Evolutionary conservation across 2,113 vertebrate genomes (phyloP).

Genomic region (Vanacampus margaritifer): DNA sequence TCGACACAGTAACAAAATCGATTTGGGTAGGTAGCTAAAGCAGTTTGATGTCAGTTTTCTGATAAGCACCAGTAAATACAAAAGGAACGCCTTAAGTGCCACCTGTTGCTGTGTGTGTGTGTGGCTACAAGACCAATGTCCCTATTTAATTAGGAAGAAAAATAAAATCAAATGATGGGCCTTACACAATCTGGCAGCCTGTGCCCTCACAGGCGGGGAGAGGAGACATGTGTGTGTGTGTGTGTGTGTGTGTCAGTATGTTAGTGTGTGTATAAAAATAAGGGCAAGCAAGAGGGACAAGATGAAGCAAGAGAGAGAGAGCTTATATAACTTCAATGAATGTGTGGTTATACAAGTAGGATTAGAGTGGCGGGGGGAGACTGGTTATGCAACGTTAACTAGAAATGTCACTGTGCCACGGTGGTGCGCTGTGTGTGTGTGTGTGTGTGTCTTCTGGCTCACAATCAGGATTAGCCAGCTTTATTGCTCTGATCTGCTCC

Average conservation of each 20-base stretch:
- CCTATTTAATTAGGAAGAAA: slow-evolving; percentile 34
- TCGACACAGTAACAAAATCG: neutral
- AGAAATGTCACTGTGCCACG: slow-evolving; percentile 68
- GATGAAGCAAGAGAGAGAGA: slow-evolving; percentile 75
- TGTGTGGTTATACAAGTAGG: slow-evolving; percentile 82
- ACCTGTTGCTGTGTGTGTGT: neutral
- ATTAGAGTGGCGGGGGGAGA: slow-evolving; percentile 64
- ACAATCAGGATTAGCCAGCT: slow-evolving; percentile 54
- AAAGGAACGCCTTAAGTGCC: neutral
- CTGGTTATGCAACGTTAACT: slow-evolving; percentile 66
- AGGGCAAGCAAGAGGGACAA: slow-evolving; percentile 73
- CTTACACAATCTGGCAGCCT: slow-evolving; percentile 56
- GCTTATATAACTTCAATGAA: slow-evolving; percentile 79
- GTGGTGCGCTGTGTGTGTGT: slow-evolving; percentile 25
- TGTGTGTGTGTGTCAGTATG: slow-evolving; percentile 27
- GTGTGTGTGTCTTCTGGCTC: slow-evolving; percentile 47
- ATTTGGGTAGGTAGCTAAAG: neutral
- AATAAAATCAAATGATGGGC: slow-evolving; percentile 35
- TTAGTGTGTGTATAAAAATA: slow-evolving; percentile 41
- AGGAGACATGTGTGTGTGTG: slow-evolving; percentile 21
- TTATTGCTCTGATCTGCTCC: slow-evolving; percentile 52
- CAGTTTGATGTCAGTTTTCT: neutral
- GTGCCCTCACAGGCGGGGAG: slow-evolving; percentile 15
- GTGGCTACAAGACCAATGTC: neutral
- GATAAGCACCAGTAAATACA: neutral